Conservation (phyloP, 1,140 invertebrate genomes). For the Drosophila hydei region DNA sequence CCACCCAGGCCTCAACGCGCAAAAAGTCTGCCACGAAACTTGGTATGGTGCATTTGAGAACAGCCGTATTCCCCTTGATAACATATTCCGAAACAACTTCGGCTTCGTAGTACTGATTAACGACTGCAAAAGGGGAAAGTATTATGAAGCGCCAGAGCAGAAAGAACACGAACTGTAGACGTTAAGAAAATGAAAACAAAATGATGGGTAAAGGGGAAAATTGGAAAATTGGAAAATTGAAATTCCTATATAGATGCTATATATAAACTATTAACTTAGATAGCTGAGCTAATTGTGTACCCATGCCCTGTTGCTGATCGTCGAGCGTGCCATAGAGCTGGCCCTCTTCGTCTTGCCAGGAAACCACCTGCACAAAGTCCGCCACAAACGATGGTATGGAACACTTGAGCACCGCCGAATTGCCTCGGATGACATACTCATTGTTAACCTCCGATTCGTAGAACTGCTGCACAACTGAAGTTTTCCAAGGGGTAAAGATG, state of each 20-base stretch:
- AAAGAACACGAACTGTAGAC: constrained; percentile 6
- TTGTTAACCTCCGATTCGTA: constrained; percentile 92
- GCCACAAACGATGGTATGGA: constrained; percentile 89
- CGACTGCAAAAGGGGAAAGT: constrained; percentile 85
- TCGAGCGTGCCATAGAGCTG: constrained; percentile 77
- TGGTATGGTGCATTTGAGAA: constrained; percentile 96
- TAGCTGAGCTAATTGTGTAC: constrained; percentile 43
- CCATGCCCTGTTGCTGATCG: constrained; percentile 70
- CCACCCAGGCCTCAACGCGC: constrained; percentile 94
- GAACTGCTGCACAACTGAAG: constrained; percentile 89
- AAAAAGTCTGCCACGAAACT: constrained; percentile 96
- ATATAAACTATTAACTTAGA: not conserved
- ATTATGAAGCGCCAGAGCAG: constrained; percentile 10
- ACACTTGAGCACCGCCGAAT: constrained; percentile 88
- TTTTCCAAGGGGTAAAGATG: too few species aligned
- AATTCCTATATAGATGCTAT: not conserved
- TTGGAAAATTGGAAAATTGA: not conserved
- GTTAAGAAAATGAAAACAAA: constrained; percentile 36
- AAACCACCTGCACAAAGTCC: constrained; percentile 88
- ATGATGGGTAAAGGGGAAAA: constrained; percentile 3
- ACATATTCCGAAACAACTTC: constrained; percentile 97
- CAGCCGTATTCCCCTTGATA: constrained; percentile 95
- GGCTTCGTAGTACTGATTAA: constrained; percentile 95
- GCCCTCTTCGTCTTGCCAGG: constrained; percentile 88
- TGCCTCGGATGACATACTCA: constrained; percentile 88